Evolutionary conservation across 2,113 vertebrate genomes (phyloP), one percentile per base, ranked within the genome.

Genomic region (Anguilla japonica): DNA sequence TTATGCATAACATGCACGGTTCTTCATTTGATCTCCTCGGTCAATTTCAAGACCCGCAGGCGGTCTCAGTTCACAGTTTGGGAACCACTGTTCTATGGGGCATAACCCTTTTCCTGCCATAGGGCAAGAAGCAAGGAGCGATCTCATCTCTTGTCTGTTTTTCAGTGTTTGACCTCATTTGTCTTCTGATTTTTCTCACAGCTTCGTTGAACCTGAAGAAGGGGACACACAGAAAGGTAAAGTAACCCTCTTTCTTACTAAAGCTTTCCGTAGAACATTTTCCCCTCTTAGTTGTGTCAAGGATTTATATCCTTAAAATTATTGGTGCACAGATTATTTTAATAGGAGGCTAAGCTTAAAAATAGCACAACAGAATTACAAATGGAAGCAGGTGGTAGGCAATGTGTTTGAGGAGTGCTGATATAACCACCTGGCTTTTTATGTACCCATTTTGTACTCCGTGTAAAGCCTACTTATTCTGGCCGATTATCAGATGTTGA

Each of bases 191-290:
- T 14, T 89, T 46, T 83, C 81, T 79, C 83, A 39, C 87, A 96
- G 95, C 89, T 89, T 90, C 53, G 87, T 90, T 91, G 92, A 93
- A 91, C 89, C 87, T 53, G 93, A 90, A 90, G 93, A 93, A 89
- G 87, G 85, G 60, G 88, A 93, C 82, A 91, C 91, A 88, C 91
- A 91, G 89, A 92, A 91, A 88, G 94, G 95, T 96, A 91, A 88
- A 94, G 95, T 96, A 94, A 95, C 94, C 89, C 84, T 88, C 87
- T 63, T 87, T 92, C 85, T 63, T 88, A 92, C 85, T 85, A 79
- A 83, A 90, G 88, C 78, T 85, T 82, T 85, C 91, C 93, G 87
- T 92, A 88, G 84, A 84, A 82, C 84, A 71, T 83, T 83, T 84
- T 87, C 18, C 83, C 56, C 8, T 78, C 56, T 82, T 86, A 85